Conservation (phyloP, 2,797 vertebrate genomes). For the Chrysocyon brachyurus region DNA sequence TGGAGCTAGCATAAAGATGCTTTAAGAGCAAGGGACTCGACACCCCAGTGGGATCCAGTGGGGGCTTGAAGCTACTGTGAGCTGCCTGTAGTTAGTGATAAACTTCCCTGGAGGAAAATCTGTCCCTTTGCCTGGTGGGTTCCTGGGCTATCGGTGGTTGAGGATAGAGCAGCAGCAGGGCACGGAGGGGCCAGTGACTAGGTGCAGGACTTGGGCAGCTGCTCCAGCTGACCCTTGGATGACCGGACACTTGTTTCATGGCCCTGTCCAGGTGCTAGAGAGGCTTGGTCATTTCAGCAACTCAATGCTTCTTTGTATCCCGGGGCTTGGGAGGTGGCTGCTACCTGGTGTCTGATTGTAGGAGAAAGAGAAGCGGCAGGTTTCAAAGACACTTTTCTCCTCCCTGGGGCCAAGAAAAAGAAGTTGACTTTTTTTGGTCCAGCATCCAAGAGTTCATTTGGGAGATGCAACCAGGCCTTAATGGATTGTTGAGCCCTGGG, state of each 20-base stretch:
- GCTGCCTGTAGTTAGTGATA: background rate
- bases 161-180: background rate
- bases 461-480: background rate
- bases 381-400: background rate
- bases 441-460: background rate
- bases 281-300: background rate
- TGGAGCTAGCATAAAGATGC: background rate
- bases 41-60: background rate
- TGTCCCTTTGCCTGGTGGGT: background rate
- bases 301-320: background rate
- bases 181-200: background rate
- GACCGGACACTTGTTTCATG: background rate
- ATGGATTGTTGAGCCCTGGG: background rate
- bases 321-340: background rate
- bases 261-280: background rate
- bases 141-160: background rate
- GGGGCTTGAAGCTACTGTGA: background rate
- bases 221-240: background rate
- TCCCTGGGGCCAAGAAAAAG: background rate
- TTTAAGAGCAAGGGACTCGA: background rate
- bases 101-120: background rate
- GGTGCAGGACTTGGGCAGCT: background rate
- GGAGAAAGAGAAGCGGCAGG: background rate
- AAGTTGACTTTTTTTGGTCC: background rate
- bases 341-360: background rate